Evolutionary conservation across 2,888 invertebrate genomes (phyloP).

Genomic region (Halictus ligatus): DNA sequence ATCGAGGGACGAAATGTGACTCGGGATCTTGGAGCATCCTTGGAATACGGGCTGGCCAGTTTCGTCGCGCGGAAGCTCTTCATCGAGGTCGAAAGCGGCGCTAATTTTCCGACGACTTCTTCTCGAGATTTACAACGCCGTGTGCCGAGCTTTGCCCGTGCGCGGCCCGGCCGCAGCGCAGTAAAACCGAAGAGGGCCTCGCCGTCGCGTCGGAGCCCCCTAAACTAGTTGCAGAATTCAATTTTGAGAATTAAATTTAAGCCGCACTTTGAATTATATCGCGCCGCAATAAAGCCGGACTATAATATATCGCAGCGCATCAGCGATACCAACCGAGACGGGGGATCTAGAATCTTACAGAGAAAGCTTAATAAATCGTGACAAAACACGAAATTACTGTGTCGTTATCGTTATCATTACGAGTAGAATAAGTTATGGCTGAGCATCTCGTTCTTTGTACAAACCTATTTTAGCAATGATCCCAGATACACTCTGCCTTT

Average conservation of each 20-base stretch:
- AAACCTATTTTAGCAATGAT: background rate
- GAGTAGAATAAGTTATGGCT: background rate
- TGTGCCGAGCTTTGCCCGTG: conserved; percentile 29
- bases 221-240: conserved; percentile 45
- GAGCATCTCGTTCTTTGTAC: background rate
- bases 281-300: conserved; percentile 34
- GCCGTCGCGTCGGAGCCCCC: conserved; percentile 3
- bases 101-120: conserved; percentile 54
- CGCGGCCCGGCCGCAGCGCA: conserved; percentile 7
- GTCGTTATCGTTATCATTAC: background rate
- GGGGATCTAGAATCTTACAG: background rate
- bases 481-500: background rate
- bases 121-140: conserved; percentile 47
- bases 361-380: background rate
- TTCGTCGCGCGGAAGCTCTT: background rate
- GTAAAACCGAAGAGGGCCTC: conserved; percentile 27
- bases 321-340: background rate
- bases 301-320: conserved; percentile 30
- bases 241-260: conserved; percentile 60
- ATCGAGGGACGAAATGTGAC: background rate
- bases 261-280: conserved; percentile 50
- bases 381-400: background rate
- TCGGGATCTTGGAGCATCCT: background rate
- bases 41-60: background rate
- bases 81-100: conserved; percentile 17